A percentile compares a stretch with the other conserved stretches of the same genome.
Evolutionary conservation across 2,888 invertebrate species (phyloP).

Genomic region (Nephrotoma flavescens): DNA sequence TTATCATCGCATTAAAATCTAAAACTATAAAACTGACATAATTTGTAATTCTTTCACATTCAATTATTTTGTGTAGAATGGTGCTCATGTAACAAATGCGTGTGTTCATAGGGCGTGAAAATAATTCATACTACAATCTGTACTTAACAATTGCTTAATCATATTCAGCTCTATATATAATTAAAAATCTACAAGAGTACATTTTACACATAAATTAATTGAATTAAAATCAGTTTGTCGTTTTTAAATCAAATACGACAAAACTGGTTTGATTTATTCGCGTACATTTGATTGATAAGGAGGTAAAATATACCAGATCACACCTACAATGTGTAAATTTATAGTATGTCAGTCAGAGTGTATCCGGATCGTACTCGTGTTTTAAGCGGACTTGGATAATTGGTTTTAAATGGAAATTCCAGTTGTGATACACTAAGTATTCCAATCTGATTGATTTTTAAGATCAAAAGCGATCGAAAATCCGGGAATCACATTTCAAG

Average conservation of each 20-base stretch:
- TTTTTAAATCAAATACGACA: neutral
- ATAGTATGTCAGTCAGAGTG: neutral
- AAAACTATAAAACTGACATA: neutral
- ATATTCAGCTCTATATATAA: neutral
- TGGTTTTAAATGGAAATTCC: neutral
- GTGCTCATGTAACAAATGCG: neutral
- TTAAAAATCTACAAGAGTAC: neutral
- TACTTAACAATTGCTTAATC: neutral
- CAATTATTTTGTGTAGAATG: neutral
- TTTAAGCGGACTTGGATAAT: neutral
- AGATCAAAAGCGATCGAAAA: neutral
- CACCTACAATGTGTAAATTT: neutral
- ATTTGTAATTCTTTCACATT: neutral
- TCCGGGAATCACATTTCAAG: neutral
- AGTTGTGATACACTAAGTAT: neutral
- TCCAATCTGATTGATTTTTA: neutral
- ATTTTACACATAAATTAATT: neutral
- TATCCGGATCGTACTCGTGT: neutral
- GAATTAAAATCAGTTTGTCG: neutral
- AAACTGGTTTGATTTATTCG: neutral
- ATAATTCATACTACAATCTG: neutral
- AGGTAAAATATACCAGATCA: neutral
- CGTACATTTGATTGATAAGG: neutral
- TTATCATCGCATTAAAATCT: neutral
- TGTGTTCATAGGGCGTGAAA: neutral